Base-by-base conservation (phyloP, 2,113 vertebrate genomes). In the Brachirus orientalis region DNA sequence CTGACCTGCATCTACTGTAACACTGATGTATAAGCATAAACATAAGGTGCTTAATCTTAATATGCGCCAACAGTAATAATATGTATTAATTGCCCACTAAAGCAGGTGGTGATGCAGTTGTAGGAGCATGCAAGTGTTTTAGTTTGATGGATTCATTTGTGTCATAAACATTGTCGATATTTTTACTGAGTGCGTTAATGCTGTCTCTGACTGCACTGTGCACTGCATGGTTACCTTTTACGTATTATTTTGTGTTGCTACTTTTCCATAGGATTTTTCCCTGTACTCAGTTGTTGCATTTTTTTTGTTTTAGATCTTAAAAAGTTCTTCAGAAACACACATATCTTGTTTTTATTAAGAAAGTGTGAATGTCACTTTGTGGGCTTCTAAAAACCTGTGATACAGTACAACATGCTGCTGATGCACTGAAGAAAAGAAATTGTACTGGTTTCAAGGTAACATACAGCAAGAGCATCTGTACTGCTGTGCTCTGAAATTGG, bases 391-490 rank as follows among this genome's bases (percentile, higher is more conserved):
- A 61, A 58, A 0, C 40, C 10, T 57, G 33, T 28, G 28, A 28
- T 28, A 28, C 50, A 61, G n/a, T 41, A 11, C n/a, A 2, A 20
- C 53, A 17, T 50, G 12, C 12, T 22, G 48, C 57, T 51, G 60
- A 33, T 38, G 58, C 38, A 67, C 57, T 59, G 18, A 19, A 37
- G 35, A 63, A 36, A 57, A 14, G 17, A 46, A 64, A 46, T 40
- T 61, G 43, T 48, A 17, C 68, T 74, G 61, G 79, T 79, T 43
- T 75, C 19, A 69, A 41, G 55, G 14, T 48, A n/a, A n/a, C n/a
- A n/a, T n/a, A n/a, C n/a, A n/a, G 14, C 66, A 60, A 28, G 56
- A 69, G 60, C 64, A 45, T 63, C 61, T 61, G 41, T 43, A 61
- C 50, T 19, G 50, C 37, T 41, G 64, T 44, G 55, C 43, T 62